Percentiles rank a stretch among this genome's conserved stretches.
Evolutionary conservation across 2,888 invertebrate genomes (phyloP).

Genomic region (Elegia similella): DNA sequence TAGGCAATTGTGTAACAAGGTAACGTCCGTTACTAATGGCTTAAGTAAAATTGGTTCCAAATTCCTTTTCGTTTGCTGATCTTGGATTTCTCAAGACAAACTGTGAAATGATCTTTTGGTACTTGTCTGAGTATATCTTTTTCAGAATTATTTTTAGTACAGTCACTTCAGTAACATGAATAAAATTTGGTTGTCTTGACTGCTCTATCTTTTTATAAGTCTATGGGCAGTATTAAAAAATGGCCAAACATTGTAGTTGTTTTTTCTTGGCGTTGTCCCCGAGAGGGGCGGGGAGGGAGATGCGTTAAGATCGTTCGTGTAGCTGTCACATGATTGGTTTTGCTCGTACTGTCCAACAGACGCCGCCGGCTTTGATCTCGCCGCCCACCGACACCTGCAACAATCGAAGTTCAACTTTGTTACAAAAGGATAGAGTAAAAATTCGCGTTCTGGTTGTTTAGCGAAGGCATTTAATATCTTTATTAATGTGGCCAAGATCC

Average conservation of each 20-base stretch:
- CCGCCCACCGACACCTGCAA: slow-evolving; percentile 42
- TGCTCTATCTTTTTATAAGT: background rate
- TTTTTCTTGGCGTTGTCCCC: slow-evolving; percentile 40
- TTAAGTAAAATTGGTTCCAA: no score
- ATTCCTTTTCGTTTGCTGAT: no score
- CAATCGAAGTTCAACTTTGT: slow-evolving; percentile 22
- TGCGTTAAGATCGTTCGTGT: slow-evolving; percentile 29
- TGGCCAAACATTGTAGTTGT: slow-evolving; percentile 53
- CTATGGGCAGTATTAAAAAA: slow-evolving; percentile 34
- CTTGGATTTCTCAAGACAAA: no score
- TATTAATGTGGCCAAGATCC: slow-evolving; percentile 71
- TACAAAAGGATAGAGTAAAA: background rate
- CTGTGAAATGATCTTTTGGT: no score
- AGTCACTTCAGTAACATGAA: no score
- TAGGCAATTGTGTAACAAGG: no score
- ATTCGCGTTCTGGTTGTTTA: slow-evolving; percentile 24
- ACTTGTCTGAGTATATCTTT: no score
- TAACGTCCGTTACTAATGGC: no score
- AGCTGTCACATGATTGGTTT: slow-evolving; percentile 71
- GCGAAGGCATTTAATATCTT: slow-evolving; percentile 72
- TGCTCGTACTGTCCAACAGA: slow-evolving; percentile 59
- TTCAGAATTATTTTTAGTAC: no score
- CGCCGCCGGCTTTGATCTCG: slow-evolving; percentile 62
- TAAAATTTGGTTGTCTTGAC: background rate
- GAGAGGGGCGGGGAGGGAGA: slow-evolving; percentile 18